Evolutionary conservation across 2,797 vertebrate genomes (phyloP).

Genomic region (Hephaestus fuliginosus): DNA sequence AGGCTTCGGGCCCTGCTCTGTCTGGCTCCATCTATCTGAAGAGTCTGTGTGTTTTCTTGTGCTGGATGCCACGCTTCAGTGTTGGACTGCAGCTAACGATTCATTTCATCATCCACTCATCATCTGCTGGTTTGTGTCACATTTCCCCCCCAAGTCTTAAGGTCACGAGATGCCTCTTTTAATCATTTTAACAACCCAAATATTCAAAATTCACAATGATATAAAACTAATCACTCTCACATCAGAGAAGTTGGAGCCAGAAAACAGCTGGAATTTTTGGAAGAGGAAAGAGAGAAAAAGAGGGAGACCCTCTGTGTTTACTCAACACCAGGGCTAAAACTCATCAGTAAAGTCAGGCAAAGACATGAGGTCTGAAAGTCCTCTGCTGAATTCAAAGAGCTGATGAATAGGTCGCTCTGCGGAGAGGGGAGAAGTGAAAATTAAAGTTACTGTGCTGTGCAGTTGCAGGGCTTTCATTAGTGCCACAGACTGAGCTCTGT

Average conservation of each 20-base stretch:
- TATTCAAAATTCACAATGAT: not conserved
- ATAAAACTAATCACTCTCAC: not conserved
- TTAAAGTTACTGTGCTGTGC: not conserved
- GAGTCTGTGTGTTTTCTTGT: conserved; percentile 3
- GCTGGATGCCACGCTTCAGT: conserved; percentile 1
- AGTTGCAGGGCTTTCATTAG: conserved; percentile 44
- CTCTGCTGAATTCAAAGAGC: not conserved
- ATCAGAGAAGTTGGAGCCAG: not conserved
- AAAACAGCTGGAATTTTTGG: not conserved
- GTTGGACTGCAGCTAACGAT: not conserved
- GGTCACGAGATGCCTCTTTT: not conserved
- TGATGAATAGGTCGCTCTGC: conserved; percentile 5
- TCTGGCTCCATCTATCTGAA: conserved; percentile 16
- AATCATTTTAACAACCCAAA: not conserved
- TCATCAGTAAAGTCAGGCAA: conserved; percentile 20
- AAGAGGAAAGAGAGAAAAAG: not conserved
- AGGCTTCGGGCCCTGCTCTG: conserved; percentile 45
- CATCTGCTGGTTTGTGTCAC: not conserved
- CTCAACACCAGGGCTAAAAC: conserved; percentile 26
- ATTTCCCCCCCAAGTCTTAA: not conserved
- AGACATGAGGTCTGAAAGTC: not conserved
- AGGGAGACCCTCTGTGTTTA: conserved; percentile 4
- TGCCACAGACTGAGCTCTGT: conserved; percentile 54
- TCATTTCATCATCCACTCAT: not conserved
- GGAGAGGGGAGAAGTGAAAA: not conserved